phyloP scores from a whole-genome alignment of 2,113 vertebrate species.

The Gallinago media region DNA sequence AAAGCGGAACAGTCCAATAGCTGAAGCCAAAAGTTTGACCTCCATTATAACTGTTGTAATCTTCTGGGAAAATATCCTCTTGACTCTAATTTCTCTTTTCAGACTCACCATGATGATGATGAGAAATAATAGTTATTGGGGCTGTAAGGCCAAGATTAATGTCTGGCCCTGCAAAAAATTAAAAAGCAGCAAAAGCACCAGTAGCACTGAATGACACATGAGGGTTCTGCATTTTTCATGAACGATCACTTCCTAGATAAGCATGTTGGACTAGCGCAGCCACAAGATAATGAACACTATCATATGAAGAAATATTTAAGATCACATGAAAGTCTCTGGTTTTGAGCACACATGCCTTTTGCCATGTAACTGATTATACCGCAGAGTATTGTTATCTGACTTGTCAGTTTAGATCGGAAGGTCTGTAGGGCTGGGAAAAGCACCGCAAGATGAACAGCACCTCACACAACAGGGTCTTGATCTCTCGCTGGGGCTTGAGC shows the following conservation, averaged over 20 bases:
- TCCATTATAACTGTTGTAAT: constrained; percentile 45
- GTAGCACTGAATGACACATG: constrained; percentile 19
- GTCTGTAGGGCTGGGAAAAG: neutral
- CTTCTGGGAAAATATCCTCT: constrained; percentile 69
- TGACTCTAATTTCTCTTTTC: constrained; percentile 52
- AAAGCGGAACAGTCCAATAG: constrained; percentile 8
- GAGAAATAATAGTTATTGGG: constrained; percentile 29
- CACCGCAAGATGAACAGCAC: neutral
- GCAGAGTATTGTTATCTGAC: neutral
- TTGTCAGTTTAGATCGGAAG: neutral
- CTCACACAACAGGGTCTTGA: neutral
- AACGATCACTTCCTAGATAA: neutral
- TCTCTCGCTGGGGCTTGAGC: constrained; percentile 34
- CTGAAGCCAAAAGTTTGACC: constrained; percentile 65
- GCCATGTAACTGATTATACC: neutral
- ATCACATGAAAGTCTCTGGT: neutral
- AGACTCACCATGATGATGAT: constrained; percentile 32
- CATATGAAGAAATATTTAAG: neutral
- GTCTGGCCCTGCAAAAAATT: neutral
- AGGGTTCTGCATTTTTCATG: neutral
- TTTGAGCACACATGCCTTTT: neutral
- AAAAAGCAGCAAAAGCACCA: neutral
- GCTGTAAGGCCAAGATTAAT: constrained; percentile 38
- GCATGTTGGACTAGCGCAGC: neutral
- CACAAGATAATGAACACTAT: neutral